Conservation (phyloP, 2,888 invertebrate species). For the Nysson spinosus region DNA sequence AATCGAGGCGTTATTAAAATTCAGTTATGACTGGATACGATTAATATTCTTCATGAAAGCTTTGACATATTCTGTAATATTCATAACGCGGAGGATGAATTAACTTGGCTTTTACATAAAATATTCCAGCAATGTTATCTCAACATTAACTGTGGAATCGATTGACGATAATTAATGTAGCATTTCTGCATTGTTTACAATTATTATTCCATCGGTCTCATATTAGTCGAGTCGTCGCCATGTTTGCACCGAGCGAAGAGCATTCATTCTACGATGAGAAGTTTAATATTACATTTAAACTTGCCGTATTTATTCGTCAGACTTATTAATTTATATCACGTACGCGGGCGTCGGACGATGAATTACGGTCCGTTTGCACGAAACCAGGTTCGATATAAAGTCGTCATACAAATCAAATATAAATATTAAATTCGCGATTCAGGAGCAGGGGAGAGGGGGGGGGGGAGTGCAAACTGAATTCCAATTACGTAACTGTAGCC, state of each 20-base stretch:
- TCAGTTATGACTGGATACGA: no score
- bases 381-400: constrained; percentile 23
- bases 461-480: constrained; percentile 17
- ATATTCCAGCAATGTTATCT: no score
- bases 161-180: no score
- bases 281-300: constrained; percentile 3
- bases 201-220: no score
- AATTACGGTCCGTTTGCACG: constrained; percentile 26
- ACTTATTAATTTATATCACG: constrained; percentile 36
- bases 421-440: constrained; percentile 35
- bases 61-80: no score
- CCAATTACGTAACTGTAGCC: constrained; percentile 22
- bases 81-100: no score
- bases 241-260: background rate
- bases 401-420: constrained; percentile 18
- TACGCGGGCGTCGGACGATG: constrained; percentile 19
- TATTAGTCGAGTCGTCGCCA: background rate
- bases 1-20: no score
- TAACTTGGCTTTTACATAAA: no score
- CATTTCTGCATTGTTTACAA: no score
- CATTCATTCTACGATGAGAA: constrained; percentile 16
- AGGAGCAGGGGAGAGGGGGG: no score
- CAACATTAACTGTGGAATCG: no score
- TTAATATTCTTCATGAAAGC: no score
- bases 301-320: constrained; percentile 29